Evolutionary conservation across 2,113 vertebrate species (phyloP).

Genomic region (Brienomyrus brachyistius): DNA sequence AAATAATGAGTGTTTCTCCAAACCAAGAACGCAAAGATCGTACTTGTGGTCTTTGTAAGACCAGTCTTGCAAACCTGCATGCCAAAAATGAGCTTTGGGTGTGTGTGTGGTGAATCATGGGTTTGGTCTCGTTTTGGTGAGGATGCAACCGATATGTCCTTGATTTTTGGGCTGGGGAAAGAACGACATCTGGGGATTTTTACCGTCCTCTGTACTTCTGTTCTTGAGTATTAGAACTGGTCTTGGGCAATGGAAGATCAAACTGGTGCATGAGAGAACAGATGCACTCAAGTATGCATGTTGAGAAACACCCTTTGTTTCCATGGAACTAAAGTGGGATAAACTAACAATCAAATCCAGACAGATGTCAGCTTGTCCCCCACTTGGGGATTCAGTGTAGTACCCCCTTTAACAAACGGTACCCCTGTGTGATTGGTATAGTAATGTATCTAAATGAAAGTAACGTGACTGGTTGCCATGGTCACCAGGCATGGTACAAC

Average conservation of each 20-base stretch:
- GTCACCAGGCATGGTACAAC: constrained; percentile 69
- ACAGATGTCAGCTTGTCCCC: not conserved
- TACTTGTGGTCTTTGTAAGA: not conserved
- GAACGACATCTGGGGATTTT: not conserved
- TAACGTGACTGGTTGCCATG: not conserved
- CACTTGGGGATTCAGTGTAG: not conserved
- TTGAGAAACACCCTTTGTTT: not conserved
- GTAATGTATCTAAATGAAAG: not conserved
- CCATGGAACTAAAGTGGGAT: not conserved
- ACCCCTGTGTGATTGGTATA: not conserved
- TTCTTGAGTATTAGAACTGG: not conserved
- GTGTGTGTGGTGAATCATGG: not conserved
- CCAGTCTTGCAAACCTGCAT: not conserved
- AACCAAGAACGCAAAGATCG: not conserved
- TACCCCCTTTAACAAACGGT: not conserved
- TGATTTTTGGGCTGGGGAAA: not conserved
- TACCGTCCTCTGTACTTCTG: not conserved
- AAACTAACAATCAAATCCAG: not conserved
- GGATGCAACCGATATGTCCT: not conserved
- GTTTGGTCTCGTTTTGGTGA: not conserved
- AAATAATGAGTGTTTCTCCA: not conserved
- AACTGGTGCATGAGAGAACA: not conserved
- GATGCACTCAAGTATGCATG: not conserved
- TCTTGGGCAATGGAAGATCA: not conserved
- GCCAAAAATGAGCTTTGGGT: not conserved